Evolutionary conservation across 1,140 invertebrate species (phyloP).

Genomic region (Hypothenemus hampei): DNA sequence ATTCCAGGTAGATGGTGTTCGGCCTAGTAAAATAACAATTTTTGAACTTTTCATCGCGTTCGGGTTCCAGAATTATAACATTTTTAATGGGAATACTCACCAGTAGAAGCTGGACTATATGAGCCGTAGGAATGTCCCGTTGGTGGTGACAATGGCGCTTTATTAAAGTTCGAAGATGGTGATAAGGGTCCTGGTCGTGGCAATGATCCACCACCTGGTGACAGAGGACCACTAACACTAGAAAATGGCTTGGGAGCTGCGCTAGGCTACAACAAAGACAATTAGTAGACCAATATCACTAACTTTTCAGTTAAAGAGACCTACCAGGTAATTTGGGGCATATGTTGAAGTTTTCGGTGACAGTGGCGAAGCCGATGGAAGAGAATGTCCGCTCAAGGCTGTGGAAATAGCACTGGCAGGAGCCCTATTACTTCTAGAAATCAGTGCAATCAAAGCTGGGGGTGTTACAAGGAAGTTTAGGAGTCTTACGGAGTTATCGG

Average conservation of each 20-base stretch:
- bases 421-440: slow-evolving; percentile 51
- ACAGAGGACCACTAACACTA: slow-evolving; percentile 45
- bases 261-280: not conserved
- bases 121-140: slow-evolving; percentile 49
- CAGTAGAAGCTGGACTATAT: slow-evolving; percentile 39
- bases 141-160: slow-evolving; percentile 44
- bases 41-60: too few species aligned
- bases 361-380: slow-evolving; percentile 47
- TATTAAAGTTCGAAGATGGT: slow-evolving; percentile 37
- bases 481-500: slow-evolving; percentile 58
- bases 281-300: too few species aligned
- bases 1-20: slow-evolving; percentile 40
- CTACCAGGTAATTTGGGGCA: slow-evolving; percentile 41
- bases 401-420: slow-evolving; percentile 63
- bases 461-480: not conserved
- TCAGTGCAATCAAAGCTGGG: not conserved
- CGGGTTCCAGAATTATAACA: too few species aligned
- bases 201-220: slow-evolving; percentile 44
- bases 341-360: slow-evolving; percentile 48
- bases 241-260: slow-evolving; percentile 56
- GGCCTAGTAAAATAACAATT: slow-evolving; percentile 42
- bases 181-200: slow-evolving; percentile 46
- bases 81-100: slow-evolving; percentile 29
- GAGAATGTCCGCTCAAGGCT: slow-evolving; percentile 51
- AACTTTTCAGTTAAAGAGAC: not conserved